These are phyloP conservation scores for Lutraria rhynchaena DNA, from an alignment of 1,140 invertebrate species.

Conservation along the genomic window DNA sequence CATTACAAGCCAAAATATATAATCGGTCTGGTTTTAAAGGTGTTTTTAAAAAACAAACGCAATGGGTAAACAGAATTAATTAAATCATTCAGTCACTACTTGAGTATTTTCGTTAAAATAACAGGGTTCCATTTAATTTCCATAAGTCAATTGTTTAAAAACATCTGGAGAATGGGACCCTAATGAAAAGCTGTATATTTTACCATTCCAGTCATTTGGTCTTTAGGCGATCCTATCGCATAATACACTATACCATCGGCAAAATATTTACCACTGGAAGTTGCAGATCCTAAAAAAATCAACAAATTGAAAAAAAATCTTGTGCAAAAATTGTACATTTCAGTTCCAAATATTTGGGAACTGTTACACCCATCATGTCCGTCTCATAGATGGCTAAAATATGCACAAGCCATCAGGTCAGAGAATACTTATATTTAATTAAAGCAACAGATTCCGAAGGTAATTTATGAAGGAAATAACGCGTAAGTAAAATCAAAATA, in stretches of 20 bases:
- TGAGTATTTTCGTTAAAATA: not conserved
- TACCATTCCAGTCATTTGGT: not conserved
- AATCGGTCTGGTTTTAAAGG: not conserved
- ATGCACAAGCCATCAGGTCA: no score
- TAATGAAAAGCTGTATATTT: not conserved
- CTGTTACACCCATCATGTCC: no score
- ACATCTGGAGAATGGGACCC: no score
- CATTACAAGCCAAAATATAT: not conserved
- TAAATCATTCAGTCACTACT: not conserved
- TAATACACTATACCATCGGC: not conserved
- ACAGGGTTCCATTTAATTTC: not conserved
- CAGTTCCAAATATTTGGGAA: no score
- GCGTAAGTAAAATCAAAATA: no score
- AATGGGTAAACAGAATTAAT: not conserved
- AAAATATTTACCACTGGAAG: conserved; percentile 22
- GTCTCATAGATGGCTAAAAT: no score
- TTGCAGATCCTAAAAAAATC: conserved; percentile 9
- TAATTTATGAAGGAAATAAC: no score
- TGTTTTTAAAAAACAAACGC: not conserved
- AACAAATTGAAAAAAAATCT: no score
- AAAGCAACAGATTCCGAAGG: no score
- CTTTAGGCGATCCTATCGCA: conserved; percentile 20
- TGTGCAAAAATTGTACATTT: no score
- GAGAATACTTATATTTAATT: no score
- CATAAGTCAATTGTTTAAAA: no score